phyloP scores from a whole-genome alignment of 2,113 vertebrate species.

The Erythrolamprus reginae region DNA sequence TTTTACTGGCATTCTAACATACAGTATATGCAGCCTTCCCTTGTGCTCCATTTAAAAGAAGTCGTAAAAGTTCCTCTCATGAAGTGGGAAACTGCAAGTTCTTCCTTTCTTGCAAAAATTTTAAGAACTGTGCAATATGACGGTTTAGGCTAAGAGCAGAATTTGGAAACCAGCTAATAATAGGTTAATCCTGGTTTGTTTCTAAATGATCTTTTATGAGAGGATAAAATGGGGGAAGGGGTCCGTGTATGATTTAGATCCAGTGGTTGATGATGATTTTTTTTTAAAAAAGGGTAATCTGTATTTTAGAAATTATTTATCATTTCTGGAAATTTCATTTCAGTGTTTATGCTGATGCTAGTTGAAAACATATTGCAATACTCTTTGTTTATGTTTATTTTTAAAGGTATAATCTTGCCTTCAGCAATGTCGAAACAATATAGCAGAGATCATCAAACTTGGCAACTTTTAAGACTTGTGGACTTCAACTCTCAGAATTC shows the following conservation, averaged over 20 bases:
- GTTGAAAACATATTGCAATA: not conserved
- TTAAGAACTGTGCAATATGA: not conserved
- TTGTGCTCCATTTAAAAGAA: not conserved
- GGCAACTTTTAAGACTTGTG: too few species aligned
- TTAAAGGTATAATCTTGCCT: not conserved
- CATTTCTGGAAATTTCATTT: not conserved
- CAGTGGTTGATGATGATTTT: not conserved
- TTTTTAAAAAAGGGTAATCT: not conserved
- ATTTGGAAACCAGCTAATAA: not conserved
- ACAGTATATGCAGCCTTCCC: conserved; percentile 38
- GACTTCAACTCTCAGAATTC: too few species aligned
- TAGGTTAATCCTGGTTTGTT: not conserved
- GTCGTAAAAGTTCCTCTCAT: not conserved
- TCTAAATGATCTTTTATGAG: not conserved
- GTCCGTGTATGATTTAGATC: not conserved
- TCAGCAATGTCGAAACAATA: not conserved
- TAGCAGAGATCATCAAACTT: too few species aligned
- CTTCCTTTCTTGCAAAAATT: not conserved
- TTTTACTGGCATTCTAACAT: conserved; percentile 42
- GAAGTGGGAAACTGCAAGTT: not conserved
- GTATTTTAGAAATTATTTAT: conserved; percentile 14
- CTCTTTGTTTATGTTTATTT: not conserved
- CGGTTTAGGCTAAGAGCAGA: not conserved
- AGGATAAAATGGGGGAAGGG: not conserved
- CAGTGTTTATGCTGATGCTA: not conserved